Evolutionary conservation across 37 sponge, comb jelly and placozoan species (phyloP), one percentile per base, ranked within the genome.

Genomic region (Ephydatia muelleri): DNA sequence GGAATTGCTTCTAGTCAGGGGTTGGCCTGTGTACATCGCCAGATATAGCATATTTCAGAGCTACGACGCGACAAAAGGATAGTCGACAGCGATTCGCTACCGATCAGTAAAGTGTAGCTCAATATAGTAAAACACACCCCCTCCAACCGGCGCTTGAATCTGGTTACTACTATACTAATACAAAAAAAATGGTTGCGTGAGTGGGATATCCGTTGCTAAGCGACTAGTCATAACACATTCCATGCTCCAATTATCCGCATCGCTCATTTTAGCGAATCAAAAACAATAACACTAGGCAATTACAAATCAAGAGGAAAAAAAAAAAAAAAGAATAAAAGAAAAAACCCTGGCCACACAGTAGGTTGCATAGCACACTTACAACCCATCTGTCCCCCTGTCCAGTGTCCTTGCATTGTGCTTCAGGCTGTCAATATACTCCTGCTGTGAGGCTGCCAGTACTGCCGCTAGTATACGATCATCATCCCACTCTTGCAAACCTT

Each of bases 361-460:
- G 19, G 57, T 21, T 57, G 19, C 57, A 57, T 21, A 5, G 19
- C 19, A 21, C 57, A 71, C 72, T 68, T 75, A 65, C 6, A 75
- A 48, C n/a, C 78, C 76, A 19, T 88, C 88, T 12, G 88, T 35
- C 1, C 77, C 88, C 12, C 79, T 57, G 16, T 14, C 57, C 14
- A 57, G 28, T 36, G 77, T 43, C 25, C 77, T 88, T 16, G 88
- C 27, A 47, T 23, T 71, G 23, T 81, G 78, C 65, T 88, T 92
- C n/a, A 94, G 74, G 14, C 73, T 72, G 77, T 94, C 90, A 26
- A 94, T 47, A 82, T 96, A 96, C 79, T 96, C 96, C 69, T 93
- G 96, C 43, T 96, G 96, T 1, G 96, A 96, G 22, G 96, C 92
- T 25, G 96, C 96, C 78, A 96, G 80, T 22, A 93, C 96, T 48